Conservation (phyloP, 2,797 vertebrate genomes). For the Cottoperca gobio region DNA sequence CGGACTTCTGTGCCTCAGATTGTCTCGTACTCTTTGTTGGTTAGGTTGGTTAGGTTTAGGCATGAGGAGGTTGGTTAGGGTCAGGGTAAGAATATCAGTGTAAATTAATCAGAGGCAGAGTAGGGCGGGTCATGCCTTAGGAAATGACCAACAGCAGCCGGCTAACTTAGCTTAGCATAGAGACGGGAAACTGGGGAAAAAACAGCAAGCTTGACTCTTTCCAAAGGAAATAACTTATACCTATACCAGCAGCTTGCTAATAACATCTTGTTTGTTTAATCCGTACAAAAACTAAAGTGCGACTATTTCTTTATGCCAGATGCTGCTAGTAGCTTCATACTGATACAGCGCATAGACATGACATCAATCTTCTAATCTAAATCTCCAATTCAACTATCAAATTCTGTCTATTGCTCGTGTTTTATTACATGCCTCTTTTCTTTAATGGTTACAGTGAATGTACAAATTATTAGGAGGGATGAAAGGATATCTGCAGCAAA, state of each 20-base stretch:
- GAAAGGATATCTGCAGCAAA: slow-evolving; percentile 12
- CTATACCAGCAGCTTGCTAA: background rate
- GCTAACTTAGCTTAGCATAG: background rate
- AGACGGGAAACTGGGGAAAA: background rate
- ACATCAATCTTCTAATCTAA: background rate
- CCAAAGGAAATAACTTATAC: background rate
- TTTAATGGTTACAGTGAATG: slow-evolving; percentile 4
- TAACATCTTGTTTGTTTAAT: background rate
- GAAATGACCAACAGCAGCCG: too few relatives aligned
- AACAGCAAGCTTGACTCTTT: background rate
- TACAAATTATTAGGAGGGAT: background rate
- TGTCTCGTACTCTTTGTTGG: too few relatives aligned
- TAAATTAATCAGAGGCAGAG: too few relatives aligned
- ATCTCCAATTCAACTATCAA: background rate
- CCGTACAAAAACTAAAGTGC: background rate
- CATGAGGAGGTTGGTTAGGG: too few relatives aligned
- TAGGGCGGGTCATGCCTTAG: too few relatives aligned
- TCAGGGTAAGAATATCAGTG: too few relatives aligned
- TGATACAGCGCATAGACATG: too few relatives aligned
- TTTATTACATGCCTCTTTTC: background rate
- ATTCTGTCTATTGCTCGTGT: background rate
- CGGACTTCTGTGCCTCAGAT: too few relatives aligned
- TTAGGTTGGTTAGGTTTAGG: too few relatives aligned
- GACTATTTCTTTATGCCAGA: background rate
- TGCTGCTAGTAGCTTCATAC: background rate